Conservation (phyloP, 2,113 vertebrate genomes). For the Forbesichthys papilliferus region DNA sequence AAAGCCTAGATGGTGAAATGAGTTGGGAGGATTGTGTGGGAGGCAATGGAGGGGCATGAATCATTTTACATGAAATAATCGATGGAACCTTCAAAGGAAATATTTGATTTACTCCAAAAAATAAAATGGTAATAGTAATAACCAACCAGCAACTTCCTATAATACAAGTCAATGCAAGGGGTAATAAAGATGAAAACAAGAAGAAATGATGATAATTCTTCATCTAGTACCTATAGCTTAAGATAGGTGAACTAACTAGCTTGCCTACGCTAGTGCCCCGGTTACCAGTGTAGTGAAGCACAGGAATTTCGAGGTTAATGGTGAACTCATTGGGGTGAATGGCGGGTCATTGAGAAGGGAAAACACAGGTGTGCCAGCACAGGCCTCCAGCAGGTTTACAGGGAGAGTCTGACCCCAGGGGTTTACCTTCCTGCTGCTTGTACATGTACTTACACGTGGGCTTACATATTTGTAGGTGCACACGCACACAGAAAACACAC, state of each 20-base stretch:
- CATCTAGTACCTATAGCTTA: too few species aligned
- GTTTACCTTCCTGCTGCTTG: slow-evolving; percentile 30
- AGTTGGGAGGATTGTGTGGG: too few species aligned
- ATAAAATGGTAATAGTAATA: too few species aligned
- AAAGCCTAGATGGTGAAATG: too few species aligned
- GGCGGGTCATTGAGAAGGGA: slow-evolving; percentile 31
- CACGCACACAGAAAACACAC: slow-evolving; percentile 7
- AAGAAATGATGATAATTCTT: too few species aligned
- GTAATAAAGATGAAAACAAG: too few species aligned
- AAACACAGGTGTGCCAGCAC: slow-evolving; percentile 35
- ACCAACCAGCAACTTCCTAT: too few species aligned
- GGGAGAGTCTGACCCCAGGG: slow-evolving; percentile 38
- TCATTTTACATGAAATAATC: too few species aligned
- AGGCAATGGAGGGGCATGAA: too few species aligned
- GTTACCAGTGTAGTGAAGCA: slow-evolving; percentile 8
- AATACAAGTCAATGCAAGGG: too few species aligned
- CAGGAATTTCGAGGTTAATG: slow-evolving; percentile 17
- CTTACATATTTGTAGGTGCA: slow-evolving; percentile 11
- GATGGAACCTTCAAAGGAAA: too few species aligned
- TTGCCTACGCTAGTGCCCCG: neutral
- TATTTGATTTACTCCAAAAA: too few species aligned
- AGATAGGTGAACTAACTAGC: neutral
- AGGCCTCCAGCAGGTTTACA: slow-evolving; percentile 45
- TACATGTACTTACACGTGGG: slow-evolving; percentile 28
- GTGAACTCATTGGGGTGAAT: slow-evolving; percentile 25